Percentiles rank a stretch among this genome's conserved stretches.
Evolutionary conservation across 2,888 invertebrate species (phyloP).

Genomic region (Drosophila fulvimacula): DNA sequence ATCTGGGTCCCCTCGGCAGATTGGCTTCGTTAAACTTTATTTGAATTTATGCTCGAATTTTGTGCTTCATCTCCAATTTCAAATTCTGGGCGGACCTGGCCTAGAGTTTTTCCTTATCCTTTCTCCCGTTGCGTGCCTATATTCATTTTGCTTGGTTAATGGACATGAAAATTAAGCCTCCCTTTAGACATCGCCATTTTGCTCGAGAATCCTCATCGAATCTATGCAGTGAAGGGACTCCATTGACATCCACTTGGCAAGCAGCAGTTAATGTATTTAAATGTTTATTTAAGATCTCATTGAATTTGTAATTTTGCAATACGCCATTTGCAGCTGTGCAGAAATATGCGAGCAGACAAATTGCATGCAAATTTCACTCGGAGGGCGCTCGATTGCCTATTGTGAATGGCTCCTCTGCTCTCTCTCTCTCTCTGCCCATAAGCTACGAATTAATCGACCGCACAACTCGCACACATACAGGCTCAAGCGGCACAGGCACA

Average conservation of each 20-base stretch:
- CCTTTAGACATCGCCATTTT: conserved; percentile 4
- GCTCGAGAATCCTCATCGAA: background rate
- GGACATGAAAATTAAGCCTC: conserved; percentile 81
- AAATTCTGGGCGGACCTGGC: conserved; percentile 45
- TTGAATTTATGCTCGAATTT: conserved; percentile 70
- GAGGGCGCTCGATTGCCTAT: conserved; percentile 29
- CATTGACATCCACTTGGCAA: background rate
- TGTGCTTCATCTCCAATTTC: conserved; percentile 59
- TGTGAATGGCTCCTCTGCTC: too few relatives aligned
- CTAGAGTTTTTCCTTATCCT: conserved; percentile 62
- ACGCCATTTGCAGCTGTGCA: conserved; percentile 71
- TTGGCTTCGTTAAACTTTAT: conserved; percentile 81
- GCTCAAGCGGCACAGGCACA: background rate
- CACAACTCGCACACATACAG: conserved; percentile 21
- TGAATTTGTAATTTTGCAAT: conserved; percentile 2
- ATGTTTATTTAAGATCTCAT: conserved; percentile 1
- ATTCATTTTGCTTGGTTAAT: conserved; percentile 80
- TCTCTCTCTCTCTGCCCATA: background rate
- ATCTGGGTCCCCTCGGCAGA: conserved; percentile 47
- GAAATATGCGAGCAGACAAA: conserved; percentile 24
- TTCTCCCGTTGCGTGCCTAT: conserved; percentile 56
- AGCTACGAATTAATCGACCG: conserved; percentile 37
- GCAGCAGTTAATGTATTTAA: background rate
- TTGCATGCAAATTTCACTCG: conserved; percentile 59
- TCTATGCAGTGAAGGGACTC: conserved; percentile 11